Conservation (phyloP, 2,113 vertebrate species). For the Passer montanus region DNA sequence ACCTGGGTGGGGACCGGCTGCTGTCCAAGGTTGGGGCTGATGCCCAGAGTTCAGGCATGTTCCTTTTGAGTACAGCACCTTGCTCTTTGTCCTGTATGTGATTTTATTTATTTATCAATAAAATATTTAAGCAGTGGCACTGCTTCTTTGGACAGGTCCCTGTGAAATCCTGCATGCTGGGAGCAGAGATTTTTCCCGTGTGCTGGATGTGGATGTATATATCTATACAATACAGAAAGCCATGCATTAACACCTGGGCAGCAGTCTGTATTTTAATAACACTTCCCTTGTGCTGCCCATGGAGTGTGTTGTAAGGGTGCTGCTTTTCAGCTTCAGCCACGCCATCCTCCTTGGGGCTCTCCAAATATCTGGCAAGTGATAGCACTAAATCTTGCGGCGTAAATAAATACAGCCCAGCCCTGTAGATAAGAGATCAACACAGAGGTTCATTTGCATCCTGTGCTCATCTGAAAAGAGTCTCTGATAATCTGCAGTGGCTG, state of each 20-base stretch:
- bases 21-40: not conserved
- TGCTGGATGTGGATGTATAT: not conserved
- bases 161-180: not conserved
- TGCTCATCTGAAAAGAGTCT: not conserved
- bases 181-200: not conserved
- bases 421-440: not conserved
- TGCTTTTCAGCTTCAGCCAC: not conserved
- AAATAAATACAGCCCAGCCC: not conserved
- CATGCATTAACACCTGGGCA: not conserved
- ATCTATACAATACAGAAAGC: not conserved
- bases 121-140: not conserved
- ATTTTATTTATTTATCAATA: not conserved
- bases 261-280: not conserved
- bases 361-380: not conserved
- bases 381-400: not conserved
- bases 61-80: not conserved
- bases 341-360: not conserved
- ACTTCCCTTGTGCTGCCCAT: not conserved
- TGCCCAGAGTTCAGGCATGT: not conserved
- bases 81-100: not conserved
- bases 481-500: not conserved
- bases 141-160: not conserved
- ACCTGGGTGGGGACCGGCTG: not conserved
- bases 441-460: not conserved
- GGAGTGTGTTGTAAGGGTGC: not conserved